Base-by-base conservation (phyloP, 2,797 vertebrate species). In the Anguilla marmorata region DNA sequence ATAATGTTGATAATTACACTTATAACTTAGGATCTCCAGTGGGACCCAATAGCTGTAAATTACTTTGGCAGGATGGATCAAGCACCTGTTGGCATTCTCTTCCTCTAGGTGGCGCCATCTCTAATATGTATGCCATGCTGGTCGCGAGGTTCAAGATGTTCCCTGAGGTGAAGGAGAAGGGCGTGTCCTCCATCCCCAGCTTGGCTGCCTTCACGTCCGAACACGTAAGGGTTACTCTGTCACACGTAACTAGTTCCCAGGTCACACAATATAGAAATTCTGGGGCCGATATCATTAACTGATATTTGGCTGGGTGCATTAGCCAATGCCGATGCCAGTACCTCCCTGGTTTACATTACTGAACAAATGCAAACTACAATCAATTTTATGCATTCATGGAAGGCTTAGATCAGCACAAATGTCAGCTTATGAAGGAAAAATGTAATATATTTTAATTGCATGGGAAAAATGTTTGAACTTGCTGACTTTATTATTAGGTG, bases 151-250 rank as follows among this genome's bases (percentile, higher is more conserved):
- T 98, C 95, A 99, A 99, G 96, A 99, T 98, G 98, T 99, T 99
- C 92, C 98, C 98, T n/a, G 98, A 99, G 92, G 98, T 99, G 94
- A 99, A 99, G 96, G 98, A 99, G 96, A 99, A 99, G 96, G 98
- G 98, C 94, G 99, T 99, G 98, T 97, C 98, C 86, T 98, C 98
- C 0, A 96, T 98, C 89, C 98, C 98, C 88, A 96, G 97, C 91
- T 97, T 99, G 96, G 96, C 94, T 92, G 98, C 98, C 95, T 98
- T 99, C 96, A 99, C 98, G 0, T 99, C 98, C 0, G 98, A 99
- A 92, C 97, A 99, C n/a, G 98, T 99, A 98, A 60, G 97, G 95
- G 21, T 45, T 37, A 33, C 86, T n/a, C 2, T 7, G 21, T 69
- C 74, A 48, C n/a, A 21, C 9, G n/a, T 27, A 5, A 16, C 63